Conservation (phyloP, 2,113 vertebrate genomes). For the Caracal caracal region DNA sequence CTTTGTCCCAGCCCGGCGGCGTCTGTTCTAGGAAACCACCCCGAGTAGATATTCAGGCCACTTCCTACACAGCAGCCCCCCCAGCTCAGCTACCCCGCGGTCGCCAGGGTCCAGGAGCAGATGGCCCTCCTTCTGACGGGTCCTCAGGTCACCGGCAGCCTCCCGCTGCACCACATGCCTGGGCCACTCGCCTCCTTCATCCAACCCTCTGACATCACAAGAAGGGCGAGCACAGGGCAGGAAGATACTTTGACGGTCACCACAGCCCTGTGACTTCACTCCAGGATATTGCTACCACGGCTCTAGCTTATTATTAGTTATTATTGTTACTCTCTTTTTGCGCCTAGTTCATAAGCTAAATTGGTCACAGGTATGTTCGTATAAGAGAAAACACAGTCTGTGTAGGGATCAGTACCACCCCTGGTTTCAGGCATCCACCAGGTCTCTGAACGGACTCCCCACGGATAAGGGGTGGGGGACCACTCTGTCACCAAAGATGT, state of each 20-base stretch:
- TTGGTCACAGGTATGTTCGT: fast-evolving
- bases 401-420: fast-evolving
- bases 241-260: neutral
- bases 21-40: neutral
- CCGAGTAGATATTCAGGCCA: neutral
- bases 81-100: neutral
- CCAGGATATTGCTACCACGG: fast-evolving
- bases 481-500: fast-evolving
- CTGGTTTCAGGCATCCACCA: neutral
- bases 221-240: neutral
- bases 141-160: neutral
- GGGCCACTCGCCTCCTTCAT: neutral
- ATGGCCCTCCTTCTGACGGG: neutral
- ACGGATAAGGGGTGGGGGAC: neutral
- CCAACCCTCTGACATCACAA: neutral
- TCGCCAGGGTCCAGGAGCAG: neutral
- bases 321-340: too few relatives aligned
- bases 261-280: neutral
- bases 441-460: neutral
- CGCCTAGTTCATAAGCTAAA: neutral
- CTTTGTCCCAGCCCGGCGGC: neutral
- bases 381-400: neutral
- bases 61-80: neutral
- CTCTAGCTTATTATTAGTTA: neutral
- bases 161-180: fast-evolving